Conservation (phyloP, 2,113 vertebrate genomes). For the Cyphomyrus discorhynchus region DNA sequence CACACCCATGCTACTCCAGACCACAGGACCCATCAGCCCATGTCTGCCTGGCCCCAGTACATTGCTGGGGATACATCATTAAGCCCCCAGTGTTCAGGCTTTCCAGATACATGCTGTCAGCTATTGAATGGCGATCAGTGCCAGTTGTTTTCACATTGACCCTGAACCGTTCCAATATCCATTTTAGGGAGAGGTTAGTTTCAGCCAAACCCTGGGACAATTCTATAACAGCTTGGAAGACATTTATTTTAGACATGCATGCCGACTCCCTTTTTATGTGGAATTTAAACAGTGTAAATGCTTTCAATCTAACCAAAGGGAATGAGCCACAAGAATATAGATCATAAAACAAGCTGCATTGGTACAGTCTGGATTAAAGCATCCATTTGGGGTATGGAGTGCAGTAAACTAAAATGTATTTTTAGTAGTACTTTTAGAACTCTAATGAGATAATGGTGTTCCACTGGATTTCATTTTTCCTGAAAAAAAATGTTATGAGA, state of each 20-base stretch:
- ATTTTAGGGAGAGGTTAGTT: not conserved
- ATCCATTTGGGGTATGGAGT: not conserved
- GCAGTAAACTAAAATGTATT: not conserved
- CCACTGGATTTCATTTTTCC: not conserved
- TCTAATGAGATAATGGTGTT: not conserved
- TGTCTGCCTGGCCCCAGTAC: not conserved
- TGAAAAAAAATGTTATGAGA: not conserved
- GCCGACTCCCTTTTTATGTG: not conserved
- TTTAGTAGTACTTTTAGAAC: not conserved
- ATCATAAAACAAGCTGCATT: not conserved
- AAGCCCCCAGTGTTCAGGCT: not conserved
- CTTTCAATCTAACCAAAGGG: not conserved
- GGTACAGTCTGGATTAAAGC: not conserved
- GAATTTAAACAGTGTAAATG: constrained; percentile 6
- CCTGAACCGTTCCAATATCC: not conserved
- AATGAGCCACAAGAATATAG: not conserved
- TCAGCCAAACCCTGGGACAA: not conserved
- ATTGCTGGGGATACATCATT: not conserved
- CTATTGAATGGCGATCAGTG: not conserved
- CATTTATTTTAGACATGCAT: not conserved
- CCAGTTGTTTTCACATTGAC: not conserved
- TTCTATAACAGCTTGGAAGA: not conserved
- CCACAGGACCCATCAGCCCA: not conserved
- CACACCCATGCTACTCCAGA: not conserved
- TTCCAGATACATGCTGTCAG: not conserved